Conservation (phyloP, 2,888 invertebrate genomes). For the Tetanocera ferruginea region DNA sequence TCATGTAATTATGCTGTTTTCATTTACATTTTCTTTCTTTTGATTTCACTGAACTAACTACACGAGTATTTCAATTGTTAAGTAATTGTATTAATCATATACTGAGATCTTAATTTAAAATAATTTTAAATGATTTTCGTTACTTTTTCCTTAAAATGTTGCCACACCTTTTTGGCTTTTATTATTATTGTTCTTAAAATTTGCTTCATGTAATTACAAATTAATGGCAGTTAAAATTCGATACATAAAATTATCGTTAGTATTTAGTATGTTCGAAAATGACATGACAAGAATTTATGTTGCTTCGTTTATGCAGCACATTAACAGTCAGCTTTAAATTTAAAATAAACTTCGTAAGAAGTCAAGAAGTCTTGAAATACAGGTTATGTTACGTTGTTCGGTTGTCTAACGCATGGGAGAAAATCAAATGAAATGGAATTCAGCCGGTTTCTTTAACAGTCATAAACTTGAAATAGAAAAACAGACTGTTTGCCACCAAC, state of each 20-base stretch:
- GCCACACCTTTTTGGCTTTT: too few relatives aligned
- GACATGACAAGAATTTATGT: too few relatives aligned
- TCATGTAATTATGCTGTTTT: constrained; percentile 7
- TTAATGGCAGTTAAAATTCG: too few relatives aligned
- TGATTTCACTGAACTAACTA: not conserved
- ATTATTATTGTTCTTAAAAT: not conserved
- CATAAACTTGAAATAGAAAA: not conserved
- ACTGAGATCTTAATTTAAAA: not conserved
- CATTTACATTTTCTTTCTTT: constrained; percentile 4
- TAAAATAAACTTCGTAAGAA: constrained; percentile 5
- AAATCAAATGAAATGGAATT: constrained; percentile 38
- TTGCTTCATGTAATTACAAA: too few relatives aligned
- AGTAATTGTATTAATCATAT: not conserved
- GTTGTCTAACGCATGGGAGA: not conserved
- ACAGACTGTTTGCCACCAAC: not conserved
- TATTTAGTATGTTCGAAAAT: too few relatives aligned
- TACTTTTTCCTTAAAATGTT: too few relatives aligned
- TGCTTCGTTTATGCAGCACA: too few relatives aligned
- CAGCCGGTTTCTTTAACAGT: constrained; percentile 37
- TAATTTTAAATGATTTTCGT: too few relatives aligned
- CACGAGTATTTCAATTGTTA: constrained; percentile 6
- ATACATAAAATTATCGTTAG: too few relatives aligned
- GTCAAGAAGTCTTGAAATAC: constrained; percentile 26
- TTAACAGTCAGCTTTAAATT: not conserved
- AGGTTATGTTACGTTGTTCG: constrained; percentile 17